Base-by-base conservation (phyloP, 2,113 vertebrate genomes). In the Scatophagus argus region DNA sequence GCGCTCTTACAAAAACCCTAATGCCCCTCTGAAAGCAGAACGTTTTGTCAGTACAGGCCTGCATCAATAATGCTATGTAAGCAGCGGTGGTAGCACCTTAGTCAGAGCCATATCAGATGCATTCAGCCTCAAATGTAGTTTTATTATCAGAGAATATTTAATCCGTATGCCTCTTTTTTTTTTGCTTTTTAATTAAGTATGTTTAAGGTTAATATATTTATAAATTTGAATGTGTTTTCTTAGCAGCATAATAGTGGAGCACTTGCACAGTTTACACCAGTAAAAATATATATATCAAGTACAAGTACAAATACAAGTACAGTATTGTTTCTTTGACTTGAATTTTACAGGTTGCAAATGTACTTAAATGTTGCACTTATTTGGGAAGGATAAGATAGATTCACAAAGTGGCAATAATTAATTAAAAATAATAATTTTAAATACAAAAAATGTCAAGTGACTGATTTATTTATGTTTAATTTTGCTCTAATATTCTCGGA, bases 11-110 rank as follows among this genome's bases (percentile, higher is more conserved):
- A 92, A 92, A 92, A 91, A 74, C 84, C 88, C 83, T 92, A 92
- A 91, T 89, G 90, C 91, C 68, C 67, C 74, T 76, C 74, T 92
- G 91, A 92, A 93, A 93, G 90, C 87, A 84, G 90, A 93, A 81
- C 84, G 89, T 91, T 90, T 92, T 89, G 89, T 89, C 87, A 88
- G 82, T 82, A 86, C 81, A 84, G 85, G 82, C 75, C 88, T 82
- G 88, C 82, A 66, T 88, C 80, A 83, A 75, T 85, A 87, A 84
- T 74, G 81, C 88, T 83, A 56, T 74, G 87, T 78, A 79, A 90
- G 87, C 86, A 86, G 65, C 49, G 8, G 74, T 66, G 74, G 80
- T 79, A 56, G 74, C 39, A 66, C 81, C 82, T 87, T 71, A 87
- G 70, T 84, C 77, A 44, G 61, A 82, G 70, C 34, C 51, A 47